phyloP scores from a whole-genome alignment of 2,113 vertebrate genomes.

The Procapra przewalskii region DNA sequence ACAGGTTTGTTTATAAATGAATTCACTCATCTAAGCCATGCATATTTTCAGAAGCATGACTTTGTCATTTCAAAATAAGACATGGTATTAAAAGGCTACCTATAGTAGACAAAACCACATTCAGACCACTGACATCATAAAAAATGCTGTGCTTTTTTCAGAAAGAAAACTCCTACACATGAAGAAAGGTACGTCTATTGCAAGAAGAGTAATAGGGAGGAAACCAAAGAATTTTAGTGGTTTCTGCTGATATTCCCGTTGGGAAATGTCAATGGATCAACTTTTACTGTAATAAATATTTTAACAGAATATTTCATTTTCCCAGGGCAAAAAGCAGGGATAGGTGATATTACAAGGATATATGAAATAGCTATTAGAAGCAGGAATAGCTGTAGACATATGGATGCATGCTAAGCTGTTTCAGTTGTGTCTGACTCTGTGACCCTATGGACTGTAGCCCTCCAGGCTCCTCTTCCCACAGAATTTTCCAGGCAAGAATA shows the following conservation, averaged over 20 bases:
- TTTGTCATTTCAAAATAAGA: conserved; percentile 14
- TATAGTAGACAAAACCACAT: neutral
- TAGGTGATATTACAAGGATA: neutral
- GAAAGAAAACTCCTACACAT: neutral
- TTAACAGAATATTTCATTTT: neutral
- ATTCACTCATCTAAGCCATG: neutral
- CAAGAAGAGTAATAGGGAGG: neutral
- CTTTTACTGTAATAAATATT: neutral
- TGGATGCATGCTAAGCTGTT: neutral
- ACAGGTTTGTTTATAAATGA: neutral
- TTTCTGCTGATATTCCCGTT: neutral
- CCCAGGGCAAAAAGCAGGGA: neutral
- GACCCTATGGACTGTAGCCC: neutral
- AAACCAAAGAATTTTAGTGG: neutral
- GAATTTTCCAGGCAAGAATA: neutral
- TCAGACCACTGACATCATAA: neutral
- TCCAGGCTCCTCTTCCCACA: neutral
- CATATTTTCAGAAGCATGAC: conserved; percentile 33
- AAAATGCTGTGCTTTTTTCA: neutral
- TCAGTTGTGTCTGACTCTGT: neutral
- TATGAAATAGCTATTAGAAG: neutral
- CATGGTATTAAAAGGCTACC: neutral
- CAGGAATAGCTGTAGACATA: neutral
- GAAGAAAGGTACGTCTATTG: neutral
- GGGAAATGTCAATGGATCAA: neutral